These are phyloP conservation scores for Dipodomys spectabilis DNA, from an alignment of 2,113 vertebrate species.

Conservation along the genomic window DNA sequence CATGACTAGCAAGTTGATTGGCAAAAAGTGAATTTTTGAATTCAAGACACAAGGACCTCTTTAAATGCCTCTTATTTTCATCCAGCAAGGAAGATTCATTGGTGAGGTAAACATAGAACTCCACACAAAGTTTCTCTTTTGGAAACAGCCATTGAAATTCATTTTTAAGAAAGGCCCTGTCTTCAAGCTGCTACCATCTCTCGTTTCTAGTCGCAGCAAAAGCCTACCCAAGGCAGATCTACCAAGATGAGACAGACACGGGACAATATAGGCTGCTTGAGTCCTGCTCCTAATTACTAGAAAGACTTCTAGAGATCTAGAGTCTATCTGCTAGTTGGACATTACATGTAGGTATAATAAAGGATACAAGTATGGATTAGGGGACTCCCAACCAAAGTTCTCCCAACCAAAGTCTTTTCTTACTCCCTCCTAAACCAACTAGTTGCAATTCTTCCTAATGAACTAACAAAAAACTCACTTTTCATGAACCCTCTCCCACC, in stretches of 20 bases:
- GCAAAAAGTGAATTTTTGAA: conserved; percentile 78
- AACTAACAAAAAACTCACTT: neutral
- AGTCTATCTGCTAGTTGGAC: neutral
- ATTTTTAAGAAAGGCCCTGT: neutral
- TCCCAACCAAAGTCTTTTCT: neutral
- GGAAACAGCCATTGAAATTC: conserved; percentile 22
- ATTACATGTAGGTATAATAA: neutral
- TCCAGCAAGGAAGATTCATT: neutral
- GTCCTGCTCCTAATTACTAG: neutral
- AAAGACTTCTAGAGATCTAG: neutral
- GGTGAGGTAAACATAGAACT: neutral
- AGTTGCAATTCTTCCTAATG: neutral
- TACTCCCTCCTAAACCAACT: neutral
- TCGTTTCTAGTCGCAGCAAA: neutral
- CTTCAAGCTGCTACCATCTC: neutral
- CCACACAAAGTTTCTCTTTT: conserved; percentile 5
- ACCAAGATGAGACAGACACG: neutral
- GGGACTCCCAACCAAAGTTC: neutral
- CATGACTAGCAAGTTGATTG: conserved; percentile 69
- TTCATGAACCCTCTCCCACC: neutral
- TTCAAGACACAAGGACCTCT: conserved; percentile 11
- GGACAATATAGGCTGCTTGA: neutral
- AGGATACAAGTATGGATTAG: neutral
- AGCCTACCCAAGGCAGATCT: neutral
- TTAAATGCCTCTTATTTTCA: conserved; percentile 26